A percentile compares a stretch with the other conserved stretches of the same genome.
phyloP scores from a whole-genome alignment of 2,888 invertebrate genomes.

The Cryptophagus acutangulus region DNA sequence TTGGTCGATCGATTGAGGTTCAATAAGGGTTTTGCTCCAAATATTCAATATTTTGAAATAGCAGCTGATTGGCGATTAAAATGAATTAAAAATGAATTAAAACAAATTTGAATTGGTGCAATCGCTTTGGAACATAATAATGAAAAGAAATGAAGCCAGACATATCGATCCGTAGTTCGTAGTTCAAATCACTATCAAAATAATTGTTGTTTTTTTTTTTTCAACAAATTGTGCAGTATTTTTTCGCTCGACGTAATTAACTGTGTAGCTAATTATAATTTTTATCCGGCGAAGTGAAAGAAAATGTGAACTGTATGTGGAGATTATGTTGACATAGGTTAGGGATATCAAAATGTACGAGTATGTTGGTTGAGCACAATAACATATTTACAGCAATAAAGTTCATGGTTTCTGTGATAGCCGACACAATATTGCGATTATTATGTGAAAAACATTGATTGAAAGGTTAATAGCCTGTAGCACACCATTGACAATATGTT shows the following conservation, averaged over 20 bases:
- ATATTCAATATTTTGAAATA: too few species aligned
- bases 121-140: constrained; percentile 10
- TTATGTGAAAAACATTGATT: constrained; percentile 24
- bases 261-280: too few species aligned
- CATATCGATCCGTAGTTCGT: constrained; percentile 18
- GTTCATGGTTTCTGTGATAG: constrained; percentile 32
- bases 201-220: constrained; percentile 5
- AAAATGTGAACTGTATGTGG: constrained; percentile 6
- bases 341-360: too few species aligned
- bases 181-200: constrained; percentile 15
- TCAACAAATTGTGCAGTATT: too few species aligned
- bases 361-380: constrained; percentile 29
- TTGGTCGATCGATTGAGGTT: too few species aligned
- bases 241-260: too few species aligned
- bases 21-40: too few species aligned
- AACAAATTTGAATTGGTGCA: too few species aligned
- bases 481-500: too few species aligned
- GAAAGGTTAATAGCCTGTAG: constrained; percentile 26
- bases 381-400: constrained; percentile 29
- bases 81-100: too few species aligned
- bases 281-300: too few species aligned
- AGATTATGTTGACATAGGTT: constrained; percentile 35
- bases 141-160: constrained; percentile 22
- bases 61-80: too few species aligned
- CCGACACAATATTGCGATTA: constrained; percentile 21